Conservation (phyloP, 2,888 invertebrate species). For the Cheilosia urbana region DNA sequence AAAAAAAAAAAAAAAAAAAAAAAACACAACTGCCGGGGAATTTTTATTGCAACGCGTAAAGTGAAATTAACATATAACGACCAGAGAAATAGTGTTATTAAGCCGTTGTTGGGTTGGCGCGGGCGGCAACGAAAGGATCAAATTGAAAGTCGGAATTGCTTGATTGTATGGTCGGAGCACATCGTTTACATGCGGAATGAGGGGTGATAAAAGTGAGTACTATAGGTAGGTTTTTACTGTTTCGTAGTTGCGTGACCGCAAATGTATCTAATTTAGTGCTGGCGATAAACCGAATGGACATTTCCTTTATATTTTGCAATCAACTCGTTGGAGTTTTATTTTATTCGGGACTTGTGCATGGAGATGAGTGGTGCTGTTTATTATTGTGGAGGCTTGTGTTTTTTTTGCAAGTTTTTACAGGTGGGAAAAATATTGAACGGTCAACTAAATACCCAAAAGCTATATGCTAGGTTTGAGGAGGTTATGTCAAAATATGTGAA, state of each 20-base stretch:
- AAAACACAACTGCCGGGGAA: neutral
- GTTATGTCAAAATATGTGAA: no score
- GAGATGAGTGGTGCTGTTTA: no score
- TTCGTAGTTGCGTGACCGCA: slow-evolving; percentile 52
- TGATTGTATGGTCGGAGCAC: slow-evolving; percentile 40
- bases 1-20: neutral
- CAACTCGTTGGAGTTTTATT: slow-evolving; percentile 7
- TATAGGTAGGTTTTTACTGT: slow-evolving; percentile 35
- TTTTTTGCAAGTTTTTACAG: no score
- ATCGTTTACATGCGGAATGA: slow-evolving; percentile 44
- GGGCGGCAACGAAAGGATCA: slow-evolving; percentile 49
- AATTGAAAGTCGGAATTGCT: slow-evolving; percentile 59
- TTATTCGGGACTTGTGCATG: neutral
- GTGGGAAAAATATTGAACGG: no score
- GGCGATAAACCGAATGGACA: neutral
- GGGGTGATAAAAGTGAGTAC: slow-evolving; percentile 38
- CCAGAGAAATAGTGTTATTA: slow-evolving; percentile 67
- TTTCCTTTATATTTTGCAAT: neutral
- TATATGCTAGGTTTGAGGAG: no score
- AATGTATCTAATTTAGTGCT: slow-evolving; percentile 31
- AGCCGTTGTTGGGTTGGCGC: slow-evolving; percentile 25
- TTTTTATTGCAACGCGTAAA: slow-evolving; percentile 67
- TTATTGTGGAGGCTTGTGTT: no score
- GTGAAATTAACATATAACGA: slow-evolving; percentile 72
- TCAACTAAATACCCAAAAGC: no score